Base-by-base conservation (phyloP, 2,888 invertebrate species). In the Aplocera efformata region DNA sequence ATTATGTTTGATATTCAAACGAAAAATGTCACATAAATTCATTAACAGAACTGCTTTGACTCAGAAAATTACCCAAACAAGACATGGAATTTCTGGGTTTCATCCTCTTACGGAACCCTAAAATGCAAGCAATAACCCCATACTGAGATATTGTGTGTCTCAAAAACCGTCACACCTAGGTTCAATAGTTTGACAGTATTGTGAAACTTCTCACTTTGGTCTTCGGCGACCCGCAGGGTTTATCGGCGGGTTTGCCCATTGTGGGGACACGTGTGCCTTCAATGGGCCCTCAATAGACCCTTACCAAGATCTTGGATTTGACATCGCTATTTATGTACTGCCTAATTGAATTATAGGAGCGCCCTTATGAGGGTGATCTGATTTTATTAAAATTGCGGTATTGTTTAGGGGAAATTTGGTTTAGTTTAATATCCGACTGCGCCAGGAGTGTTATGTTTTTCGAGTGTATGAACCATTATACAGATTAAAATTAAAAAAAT, bases 301-400 rank as follows among this genome's bases (percentile, higher is more conserved):
- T 17, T 17, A 17, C 13, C 3, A 17, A 60, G 60, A 63, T 68
- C 67, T 68, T 60, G 60, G 67, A 67, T 68, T 67, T 77, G 78
- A 78, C 82, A 79, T 72, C 70, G 69, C 77, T 72, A 79, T 82
- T 81, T 80, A 72, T 78, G 73, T 65, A 70, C 57, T 66, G 64
- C 67, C 74, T 85, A 85, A 86, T 86, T 85, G 78, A 86, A 86
- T 86, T 85, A 84, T 74, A 62, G 72, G 65, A 65, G 65, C 59
- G 57, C 60, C 55, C 59, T 66, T 65, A 71, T 72, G 69, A 68
- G 74, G 74, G 70, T 62, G 64, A 73, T 70, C 69, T 65, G 59
- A 69, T 78, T 72, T 68, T 60, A 70, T 72, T 68, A 65, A 60
- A 60, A 62, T 57, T 52, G 31, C 27, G 32, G 23, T 10, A 27